A percentile compares a stretch with the other conserved stretches of the same genome.
Conservation (phyloP, 1,140 invertebrate genomes). For the Bombus consobrinus region DNA sequence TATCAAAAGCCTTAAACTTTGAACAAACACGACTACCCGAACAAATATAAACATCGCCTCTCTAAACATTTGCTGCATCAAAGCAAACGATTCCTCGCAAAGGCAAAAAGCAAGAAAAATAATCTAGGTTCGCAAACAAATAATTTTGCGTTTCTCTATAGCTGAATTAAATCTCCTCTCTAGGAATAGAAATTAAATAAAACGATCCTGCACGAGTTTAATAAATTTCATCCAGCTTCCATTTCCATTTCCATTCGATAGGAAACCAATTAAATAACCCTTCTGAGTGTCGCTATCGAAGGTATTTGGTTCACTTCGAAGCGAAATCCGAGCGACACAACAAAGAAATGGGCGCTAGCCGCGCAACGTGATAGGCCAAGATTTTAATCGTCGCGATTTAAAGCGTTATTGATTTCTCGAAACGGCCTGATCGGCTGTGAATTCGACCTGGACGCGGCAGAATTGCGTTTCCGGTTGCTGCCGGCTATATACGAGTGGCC, state of each 20-base stretch:
- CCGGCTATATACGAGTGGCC: conserved; percentile 52
- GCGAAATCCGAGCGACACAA: not conserved
- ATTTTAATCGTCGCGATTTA: conserved; percentile 53
- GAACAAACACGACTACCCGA: not conserved
- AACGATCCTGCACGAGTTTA: not conserved
- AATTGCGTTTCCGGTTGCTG: conserved; percentile 56
- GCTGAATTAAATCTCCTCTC: not conserved
- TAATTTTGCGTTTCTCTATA: not conserved
- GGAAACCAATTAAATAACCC: not conserved
- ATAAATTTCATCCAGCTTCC: conserved; percentile 15
- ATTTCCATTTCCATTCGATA: conserved; percentile 10
- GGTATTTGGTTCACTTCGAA: not conserved
- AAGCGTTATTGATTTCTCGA: conserved; percentile 58
- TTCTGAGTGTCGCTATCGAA: not conserved
- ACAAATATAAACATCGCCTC: not conserved
- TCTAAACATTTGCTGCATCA: not conserved
- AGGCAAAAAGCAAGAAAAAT: not conserved
- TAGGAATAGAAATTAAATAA: not conserved
- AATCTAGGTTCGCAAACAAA: not conserved
- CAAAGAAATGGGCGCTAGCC: not conserved
- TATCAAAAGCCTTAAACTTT: not conserved
- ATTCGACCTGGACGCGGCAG: conserved; percentile 35
- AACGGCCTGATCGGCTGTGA: conserved; percentile 47
- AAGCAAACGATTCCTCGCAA: not conserved
- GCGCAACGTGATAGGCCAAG: not conserved